Evolutionary conservation across 2,797 vertebrate genomes (phyloP).

Genomic region (Corythornis leucogaster): DNA sequence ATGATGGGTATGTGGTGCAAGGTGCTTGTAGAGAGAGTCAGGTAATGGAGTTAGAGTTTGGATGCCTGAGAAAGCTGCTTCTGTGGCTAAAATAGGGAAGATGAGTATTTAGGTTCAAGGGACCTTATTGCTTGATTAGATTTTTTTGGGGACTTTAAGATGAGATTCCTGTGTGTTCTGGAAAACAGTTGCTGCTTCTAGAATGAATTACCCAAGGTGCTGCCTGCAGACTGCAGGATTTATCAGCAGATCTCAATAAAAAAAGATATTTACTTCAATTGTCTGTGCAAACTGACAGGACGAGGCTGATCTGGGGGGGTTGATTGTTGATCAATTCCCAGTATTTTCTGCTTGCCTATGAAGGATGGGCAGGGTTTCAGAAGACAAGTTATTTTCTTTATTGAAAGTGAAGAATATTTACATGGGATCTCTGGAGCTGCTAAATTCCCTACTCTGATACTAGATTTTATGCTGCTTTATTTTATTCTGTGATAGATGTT

Average conservation of each 20-base stretch:
- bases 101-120: not conserved
- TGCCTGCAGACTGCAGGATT: not conserved
- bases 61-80: not conserved
- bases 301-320: not conserved
- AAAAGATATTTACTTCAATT: not conserved
- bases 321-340: not conserved
- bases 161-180: not conserved
- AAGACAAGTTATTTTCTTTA: not conserved
- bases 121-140: not conserved
- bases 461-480: not conserved
- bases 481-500: not conserved
- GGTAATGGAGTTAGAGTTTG: not conserved
- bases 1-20: not conserved
- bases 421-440: not conserved
- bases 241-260: not conserved
- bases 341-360: not conserved
- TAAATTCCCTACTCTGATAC: not conserved
- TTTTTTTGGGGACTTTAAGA: not conserved
- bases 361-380: not conserved
- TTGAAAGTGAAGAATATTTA: not conserved
- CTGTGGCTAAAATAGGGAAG: not conserved
- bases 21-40: not conserved
- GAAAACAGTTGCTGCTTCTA: not conserved
- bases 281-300: not conserved
- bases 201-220: not conserved